Percentiles rank a stretch among this genome's conserved stretches.
Conservation (phyloP, 2,888 invertebrate genomes). For the Lasioglossum villosulum region DNA sequence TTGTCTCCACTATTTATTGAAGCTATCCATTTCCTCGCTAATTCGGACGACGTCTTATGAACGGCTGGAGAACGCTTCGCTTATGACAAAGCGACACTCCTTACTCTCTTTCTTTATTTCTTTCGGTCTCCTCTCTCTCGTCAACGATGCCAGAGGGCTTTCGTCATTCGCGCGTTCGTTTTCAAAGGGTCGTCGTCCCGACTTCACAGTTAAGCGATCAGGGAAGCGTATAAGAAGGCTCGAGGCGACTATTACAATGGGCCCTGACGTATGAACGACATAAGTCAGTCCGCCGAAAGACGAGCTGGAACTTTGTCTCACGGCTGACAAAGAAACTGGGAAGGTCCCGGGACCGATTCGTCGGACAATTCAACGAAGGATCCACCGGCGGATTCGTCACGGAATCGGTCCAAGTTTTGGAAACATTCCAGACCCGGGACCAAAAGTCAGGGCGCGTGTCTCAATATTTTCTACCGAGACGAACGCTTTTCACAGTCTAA, state of each 20-base stretch:
- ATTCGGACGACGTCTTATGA: slow-evolving; percentile 44
- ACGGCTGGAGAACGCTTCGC: slow-evolving; percentile 26
- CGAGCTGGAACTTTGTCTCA: slow-evolving; percentile 69
- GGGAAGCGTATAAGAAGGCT: slow-evolving; percentile 50
- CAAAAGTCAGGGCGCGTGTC: slow-evolving; percentile 74
- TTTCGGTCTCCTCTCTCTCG: slow-evolving; percentile 8
- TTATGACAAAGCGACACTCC: slow-evolving; percentile 53
- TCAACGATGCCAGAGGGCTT: slow-evolving; percentile 10
- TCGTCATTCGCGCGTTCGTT: slow-evolving; percentile 35
- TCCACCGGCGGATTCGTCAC: slow-evolving; percentile 79
- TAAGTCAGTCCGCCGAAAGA: slow-evolving; percentile 79
- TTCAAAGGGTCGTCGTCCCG: slow-evolving; percentile 59
- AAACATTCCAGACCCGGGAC: slow-evolving; percentile 77
- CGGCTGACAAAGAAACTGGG: slow-evolving; percentile 72
- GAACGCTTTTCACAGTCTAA: slow-evolving; percentile 75
- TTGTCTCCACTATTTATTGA: slow-evolving; percentile 57
- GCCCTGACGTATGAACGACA: slow-evolving; percentile 76
- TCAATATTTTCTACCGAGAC: slow-evolving; percentile 75
- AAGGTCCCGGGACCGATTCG: slow-evolving; percentile 65
- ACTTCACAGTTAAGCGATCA: slow-evolving; percentile 65
- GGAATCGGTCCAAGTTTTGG: slow-evolving; percentile 77
- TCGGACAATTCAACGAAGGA: slow-evolving; percentile 60
- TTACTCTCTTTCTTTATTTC: background rate
- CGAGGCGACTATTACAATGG: slow-evolving; percentile 68
- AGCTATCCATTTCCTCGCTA: slow-evolving; percentile 57